Conservation (phyloP, 1,140 invertebrate genomes). For the Tribolium castaneum region DNA sequence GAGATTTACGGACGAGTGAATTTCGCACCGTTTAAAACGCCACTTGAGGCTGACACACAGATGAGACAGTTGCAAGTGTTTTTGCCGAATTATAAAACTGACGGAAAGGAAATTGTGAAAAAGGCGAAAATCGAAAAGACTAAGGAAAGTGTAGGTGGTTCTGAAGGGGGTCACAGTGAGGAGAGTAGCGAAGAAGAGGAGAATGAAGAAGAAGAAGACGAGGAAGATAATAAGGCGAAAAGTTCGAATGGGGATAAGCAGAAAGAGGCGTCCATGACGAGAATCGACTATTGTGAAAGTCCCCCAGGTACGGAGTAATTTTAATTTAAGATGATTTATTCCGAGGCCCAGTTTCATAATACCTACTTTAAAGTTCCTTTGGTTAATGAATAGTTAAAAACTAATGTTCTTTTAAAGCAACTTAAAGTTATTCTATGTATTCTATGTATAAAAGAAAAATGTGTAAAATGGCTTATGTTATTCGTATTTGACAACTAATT, state of each 20-base stretch:
- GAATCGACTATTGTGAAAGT: slow-evolving; percentile 5
- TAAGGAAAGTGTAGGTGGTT: background rate
- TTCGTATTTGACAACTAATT: too few relatives aligned
- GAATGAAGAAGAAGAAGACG: slow-evolving; percentile 34
- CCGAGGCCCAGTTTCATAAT: background rate
- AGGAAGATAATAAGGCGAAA: slow-evolving; percentile 37
- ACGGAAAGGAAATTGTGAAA: slow-evolving; percentile 18
- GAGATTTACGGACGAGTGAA: slow-evolving; percentile 81
- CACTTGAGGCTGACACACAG: slow-evolving; percentile 75
- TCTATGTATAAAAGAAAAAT: too few relatives aligned
- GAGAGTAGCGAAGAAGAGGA: slow-evolving; percentile 9
- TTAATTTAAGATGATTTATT: background rate
- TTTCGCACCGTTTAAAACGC: slow-evolving; percentile 79
- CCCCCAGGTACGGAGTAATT: background rate
- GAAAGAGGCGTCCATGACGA: slow-evolving; percentile 24
- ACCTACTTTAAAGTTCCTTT: too few relatives aligned
- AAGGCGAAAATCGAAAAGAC: background rate
- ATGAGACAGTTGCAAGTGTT: slow-evolving; percentile 75
- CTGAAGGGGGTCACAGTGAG: background rate
- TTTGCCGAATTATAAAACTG: slow-evolving; percentile 69
- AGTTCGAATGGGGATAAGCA: slow-evolving; percentile 17
- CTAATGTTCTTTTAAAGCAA: too few relatives aligned
- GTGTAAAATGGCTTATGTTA: too few relatives aligned
- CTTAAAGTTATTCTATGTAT: too few relatives aligned
- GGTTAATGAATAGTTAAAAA: too few relatives aligned